Base-by-base conservation (phyloP, 2,888 invertebrate species). In the Caradrina clavipalpis region DNA sequence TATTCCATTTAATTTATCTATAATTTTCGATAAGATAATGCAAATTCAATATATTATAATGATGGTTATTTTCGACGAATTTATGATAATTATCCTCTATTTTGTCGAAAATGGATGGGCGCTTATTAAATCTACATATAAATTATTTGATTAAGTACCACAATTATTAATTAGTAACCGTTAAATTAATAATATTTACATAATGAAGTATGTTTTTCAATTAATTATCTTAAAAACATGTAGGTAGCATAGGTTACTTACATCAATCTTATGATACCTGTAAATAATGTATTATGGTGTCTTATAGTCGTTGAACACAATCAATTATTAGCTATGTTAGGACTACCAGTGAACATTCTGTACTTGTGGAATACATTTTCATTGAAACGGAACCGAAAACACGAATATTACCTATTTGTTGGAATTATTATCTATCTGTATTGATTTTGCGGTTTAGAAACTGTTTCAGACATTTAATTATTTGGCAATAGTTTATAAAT, bases 141-240 rank as follows among this genome's bases (percentile, higher is more conserved):
- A 21, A 75, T 45, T 56, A 68, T 68, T 79, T 67, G 61, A 62
- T 75, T 53, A 49, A 59, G 10, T 49, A 42, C 19, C 21, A 59
- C 74, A 50, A 62, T 39, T 22, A 51, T 74, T 74, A 75, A 80
- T 79, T 75, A 63, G 59, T 26, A 15, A 39, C 17, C 62, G 56
- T 60, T 53, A 56, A 62, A 74, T 47, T 53, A 55, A 56, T 39
- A 17, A 59, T 31, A 67, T 75, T 59, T 49, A 42, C 53, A 65
- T 78, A 49, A 47, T 42, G 17, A 61, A 21, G 10, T 59, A 54
- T 64, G 21, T 73, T 64, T 60, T 57, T 15, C 19, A 50, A 19
- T 26, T 13, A 47, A 35, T 57, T 51, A 68, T 39, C 51, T 11
- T 53, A 26, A 8, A 45, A 72, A 0, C 31, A 45, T 61, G 45